phyloP scores from a whole-genome alignment of 1,140 invertebrate genomes.

The Lepidurus couesii region DNA sequence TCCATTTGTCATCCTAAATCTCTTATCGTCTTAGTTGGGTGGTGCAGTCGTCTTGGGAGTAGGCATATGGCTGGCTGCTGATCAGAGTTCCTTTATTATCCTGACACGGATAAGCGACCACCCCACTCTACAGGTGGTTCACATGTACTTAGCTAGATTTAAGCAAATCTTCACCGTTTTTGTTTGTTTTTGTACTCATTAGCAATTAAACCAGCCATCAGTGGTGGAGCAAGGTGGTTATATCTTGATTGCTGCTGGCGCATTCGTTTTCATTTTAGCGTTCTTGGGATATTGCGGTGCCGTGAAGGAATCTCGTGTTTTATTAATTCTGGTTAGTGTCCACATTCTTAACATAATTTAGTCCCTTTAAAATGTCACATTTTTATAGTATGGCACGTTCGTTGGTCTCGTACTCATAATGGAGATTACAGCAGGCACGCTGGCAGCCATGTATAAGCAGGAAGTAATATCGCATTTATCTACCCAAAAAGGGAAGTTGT shows the following conservation, averaged over 20 bases:
- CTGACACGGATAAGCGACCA: conserved; percentile 55
- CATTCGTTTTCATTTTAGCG: conserved; percentile 71
- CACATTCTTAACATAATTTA: conserved; percentile 17
- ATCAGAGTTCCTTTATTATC: conserved; percentile 60
- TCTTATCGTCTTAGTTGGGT: conserved; percentile 54
- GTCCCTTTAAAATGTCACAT: conserved; percentile 25
- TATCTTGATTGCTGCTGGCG: conserved; percentile 69
- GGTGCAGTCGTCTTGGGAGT: conserved; percentile 65
- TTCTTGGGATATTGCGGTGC: conserved; percentile 83
- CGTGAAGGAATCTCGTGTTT: conserved; percentile 69
- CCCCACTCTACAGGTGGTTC: not conserved
- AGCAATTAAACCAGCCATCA: conserved; percentile 55
- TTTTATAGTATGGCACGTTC: conserved; percentile 59
- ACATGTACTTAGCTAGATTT: conserved; percentile 7
- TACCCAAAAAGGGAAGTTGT: conserved; percentile 32
- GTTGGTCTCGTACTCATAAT: conserved; percentile 62
- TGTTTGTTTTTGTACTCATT: conserved; percentile 36
- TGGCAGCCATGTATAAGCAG: conserved; percentile 62
- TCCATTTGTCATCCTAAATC: not conserved
- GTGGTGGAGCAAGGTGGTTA: conserved; percentile 58
- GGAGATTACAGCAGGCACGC: conserved; percentile 63
- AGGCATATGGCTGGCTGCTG: conserved; percentile 68
- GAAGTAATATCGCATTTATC: conserved; percentile 48
- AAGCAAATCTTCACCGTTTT: conserved; percentile 28
- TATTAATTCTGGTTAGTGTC: conserved; percentile 65